phyloP scores from a whole-genome alignment of 2,888 invertebrate species.

The Stegana nigrithorax region DNA sequence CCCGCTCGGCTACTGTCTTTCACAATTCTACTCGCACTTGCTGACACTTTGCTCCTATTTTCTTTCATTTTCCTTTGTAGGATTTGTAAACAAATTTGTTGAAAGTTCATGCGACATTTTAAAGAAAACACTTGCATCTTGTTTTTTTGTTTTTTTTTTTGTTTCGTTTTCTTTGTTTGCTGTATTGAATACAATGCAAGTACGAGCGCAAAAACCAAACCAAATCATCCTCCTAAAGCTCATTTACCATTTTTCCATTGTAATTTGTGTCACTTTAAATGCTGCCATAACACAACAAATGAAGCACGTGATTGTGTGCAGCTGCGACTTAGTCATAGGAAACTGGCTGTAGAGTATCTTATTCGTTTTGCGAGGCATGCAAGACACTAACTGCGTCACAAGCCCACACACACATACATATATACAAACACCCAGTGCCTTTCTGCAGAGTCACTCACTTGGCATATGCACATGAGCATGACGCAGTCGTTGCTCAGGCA shows the following conservation, averaged over 20 bases:
- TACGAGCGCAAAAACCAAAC: not conserved
- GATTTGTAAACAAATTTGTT: slow-evolving; percentile 10
- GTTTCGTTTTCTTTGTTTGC: too few relatives aligned
- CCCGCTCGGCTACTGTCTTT: not conserved
- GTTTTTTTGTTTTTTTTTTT: not conserved
- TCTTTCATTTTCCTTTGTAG: not conserved
- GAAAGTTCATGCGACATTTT: slow-evolving; percentile 7
- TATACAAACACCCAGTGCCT: too few relatives aligned
- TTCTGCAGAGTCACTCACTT: too few relatives aligned
- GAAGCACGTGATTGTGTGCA: not conserved
- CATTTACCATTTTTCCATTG: not conserved
- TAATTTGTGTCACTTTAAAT: not conserved
- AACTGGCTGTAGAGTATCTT: not conserved
- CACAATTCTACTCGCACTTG: not conserved
- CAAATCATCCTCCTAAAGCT: not conserved
- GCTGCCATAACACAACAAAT: slow-evolving; percentile 9
- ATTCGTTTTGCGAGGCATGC: slow-evolving; percentile 1
- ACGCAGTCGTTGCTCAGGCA: not conserved
- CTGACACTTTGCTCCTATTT: slow-evolving; percentile 1
- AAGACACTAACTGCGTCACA: too few relatives aligned
- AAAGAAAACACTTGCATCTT: not conserved
- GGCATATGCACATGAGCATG: not conserved
- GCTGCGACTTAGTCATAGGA: not conserved
- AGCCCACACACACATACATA: too few relatives aligned
- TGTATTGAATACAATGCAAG: slow-evolving; percentile 6